Base-by-base conservation (phyloP, 53 echinoderm and acorn worm species). In the Astropecten irregularis region DNA sequence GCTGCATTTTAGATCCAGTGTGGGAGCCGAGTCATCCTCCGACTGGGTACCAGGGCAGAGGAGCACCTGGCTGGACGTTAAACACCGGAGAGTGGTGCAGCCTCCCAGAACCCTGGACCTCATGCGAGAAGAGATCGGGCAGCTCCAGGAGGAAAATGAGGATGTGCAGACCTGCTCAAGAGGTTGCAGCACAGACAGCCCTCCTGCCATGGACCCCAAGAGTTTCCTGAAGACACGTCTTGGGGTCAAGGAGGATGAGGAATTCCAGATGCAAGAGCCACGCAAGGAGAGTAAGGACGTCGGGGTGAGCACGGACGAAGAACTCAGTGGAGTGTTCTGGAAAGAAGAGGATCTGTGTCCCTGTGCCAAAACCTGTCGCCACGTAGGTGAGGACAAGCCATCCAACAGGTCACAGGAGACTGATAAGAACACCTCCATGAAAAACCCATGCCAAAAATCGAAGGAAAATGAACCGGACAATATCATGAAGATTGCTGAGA, bases 1-100 rank as follows among this genome's bases (percentile, higher is more conserved):
- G 47, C 40, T 62, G 32, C 79, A 62, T 62, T 62, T 79, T 31
- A 14, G 61, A 37, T 32, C 61, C 19, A 32, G 61, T 33, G 3
- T 48, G 18, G 79, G 79, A 15, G 61, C 33, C 2, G 62, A 79
- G 29, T 79, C 79, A 2, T 42, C 40, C n/a, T 42, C 79, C 0
- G 79, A 79, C 59, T 79, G 79, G 79, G 79, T 79, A n/a, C 79
- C 79, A 18, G 79, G 79, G 42, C 79, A 55, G n/a, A 60, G 62
- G 33, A 47, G 27, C 47, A 61, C 79, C 1, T 79, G 79, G 79
- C 42, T 60, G 20, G 61, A 79, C 3, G 62, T 46, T 46, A 60
- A 35, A 20, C 66, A 29, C 25, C 79, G 30, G 8, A 38, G 79
- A 44, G 23, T 46, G 18, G 30, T 62, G 27, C 60, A 40, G 48